Conservation (phyloP, 2,797 vertebrate species). For the Gadopsis marmoratus region DNA sequence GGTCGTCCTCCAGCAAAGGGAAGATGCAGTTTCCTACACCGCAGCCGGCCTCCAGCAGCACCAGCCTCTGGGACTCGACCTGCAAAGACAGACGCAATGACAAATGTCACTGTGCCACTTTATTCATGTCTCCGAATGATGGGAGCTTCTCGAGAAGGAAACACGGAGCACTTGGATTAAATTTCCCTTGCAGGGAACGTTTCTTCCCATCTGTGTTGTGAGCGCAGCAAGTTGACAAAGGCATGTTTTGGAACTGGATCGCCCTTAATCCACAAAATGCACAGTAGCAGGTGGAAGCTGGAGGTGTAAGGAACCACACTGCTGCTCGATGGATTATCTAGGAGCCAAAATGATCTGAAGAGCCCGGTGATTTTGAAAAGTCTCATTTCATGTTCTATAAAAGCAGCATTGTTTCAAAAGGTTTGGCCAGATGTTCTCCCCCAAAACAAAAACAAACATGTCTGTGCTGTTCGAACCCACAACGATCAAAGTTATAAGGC, state of each 20-base stretch:
- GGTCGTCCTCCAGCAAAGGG: slow-evolving; percentile 93
- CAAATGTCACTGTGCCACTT: not conserved
- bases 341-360: not conserved
- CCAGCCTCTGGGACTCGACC: slow-evolving; percentile 90
- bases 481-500: no score
- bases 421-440: not conserved
- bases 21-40: slow-evolving; percentile 99
- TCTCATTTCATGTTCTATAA: not conserved
- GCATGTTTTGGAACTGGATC: no score
- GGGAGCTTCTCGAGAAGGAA: not conserved
- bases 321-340: not conserved
- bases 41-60: slow-evolving; percentile 95
- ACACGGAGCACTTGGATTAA: not conserved
- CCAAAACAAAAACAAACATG: not conserved
- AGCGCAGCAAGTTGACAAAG: not conserved
- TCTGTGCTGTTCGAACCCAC: not conserved
- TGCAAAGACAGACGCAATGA: slow-evolving; percentile 51
- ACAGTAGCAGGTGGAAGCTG: rapidly evolving
- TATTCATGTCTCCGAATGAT: not conserved
- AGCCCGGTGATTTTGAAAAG: no score
- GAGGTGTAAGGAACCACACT: not conserved
- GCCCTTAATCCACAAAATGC: no score
- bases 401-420: not conserved
- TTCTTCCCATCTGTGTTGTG: not conserved
- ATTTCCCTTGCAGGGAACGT: no score